phyloP scores from a whole-genome alignment of 2,113 vertebrate species.

The Lethenteron reissneri region DNA sequence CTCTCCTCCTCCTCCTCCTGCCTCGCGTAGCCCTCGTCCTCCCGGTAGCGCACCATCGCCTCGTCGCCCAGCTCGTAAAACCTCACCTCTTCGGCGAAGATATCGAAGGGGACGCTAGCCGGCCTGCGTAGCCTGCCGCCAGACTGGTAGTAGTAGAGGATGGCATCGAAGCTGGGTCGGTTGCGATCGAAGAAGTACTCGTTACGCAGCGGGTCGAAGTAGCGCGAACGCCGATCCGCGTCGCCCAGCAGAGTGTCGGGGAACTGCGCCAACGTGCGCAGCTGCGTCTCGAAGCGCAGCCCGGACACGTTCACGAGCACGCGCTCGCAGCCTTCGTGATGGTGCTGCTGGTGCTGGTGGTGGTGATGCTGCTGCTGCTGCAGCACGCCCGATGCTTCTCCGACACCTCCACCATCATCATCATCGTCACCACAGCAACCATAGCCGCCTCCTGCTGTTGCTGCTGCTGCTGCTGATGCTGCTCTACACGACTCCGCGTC shows the following conservation, averaged over 20 bases:
- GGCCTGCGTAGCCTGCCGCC: conserved; percentile 54
- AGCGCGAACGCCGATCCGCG: conserved; percentile 26
- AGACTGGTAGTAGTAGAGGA: conserved; percentile 76
- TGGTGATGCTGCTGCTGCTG: no score
- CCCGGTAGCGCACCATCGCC: no score
- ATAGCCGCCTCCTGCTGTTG: no score
- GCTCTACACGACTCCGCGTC: no score
- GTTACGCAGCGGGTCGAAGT: conserved; percentile 38
- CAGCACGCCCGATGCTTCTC: no score
- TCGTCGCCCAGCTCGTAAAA: conserved; percentile 42
- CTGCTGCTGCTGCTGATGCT: no score
- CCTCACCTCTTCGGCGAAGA: conserved; percentile 56
- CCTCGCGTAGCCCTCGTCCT: no score
- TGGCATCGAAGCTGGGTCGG: conserved; percentile 49
- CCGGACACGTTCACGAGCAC: conserved; percentile 41
- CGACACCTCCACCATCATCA: no score
- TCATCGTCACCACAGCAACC: no score
- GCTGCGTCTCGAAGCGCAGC: conserved; percentile 43
- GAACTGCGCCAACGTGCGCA: conserved; percentile 40
- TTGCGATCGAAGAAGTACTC: conserved; percentile 56
- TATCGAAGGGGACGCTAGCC: conserved; percentile 48
- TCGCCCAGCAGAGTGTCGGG: conserved; percentile 45
- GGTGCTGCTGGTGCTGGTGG: no score
- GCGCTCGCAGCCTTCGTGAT: conserved; percentile 11
- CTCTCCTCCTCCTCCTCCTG: no score